Base-by-base conservation (phyloP, 2,113 vertebrate genomes). In the Mus spicilegus region DNA sequence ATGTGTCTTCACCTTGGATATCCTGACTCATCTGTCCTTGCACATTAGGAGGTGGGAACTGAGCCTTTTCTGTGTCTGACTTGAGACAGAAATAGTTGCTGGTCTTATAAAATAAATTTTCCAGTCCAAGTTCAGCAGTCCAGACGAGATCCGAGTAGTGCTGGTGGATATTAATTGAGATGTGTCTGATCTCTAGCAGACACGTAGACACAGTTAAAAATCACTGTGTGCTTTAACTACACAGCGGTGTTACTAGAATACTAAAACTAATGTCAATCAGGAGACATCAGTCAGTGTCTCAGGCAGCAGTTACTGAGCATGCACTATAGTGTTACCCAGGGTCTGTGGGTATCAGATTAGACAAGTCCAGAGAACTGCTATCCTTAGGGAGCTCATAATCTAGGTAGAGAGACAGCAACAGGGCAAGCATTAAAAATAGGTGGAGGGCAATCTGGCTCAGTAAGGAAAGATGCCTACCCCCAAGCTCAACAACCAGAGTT, bases 101-200 rank as follows among this genome's bases (percentile, higher is more conserved):
- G n/a, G 8, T 58, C 42, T 91, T 86, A 72, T 58, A 51, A 91
- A 78, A 56, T 77, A 91, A 93, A 90, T 69, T 85, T 91, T 65
- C 88, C 10, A 42, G 39, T 4, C 33, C 65, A 16, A 88, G 12
- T 5, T 61, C 54, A 73, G 10, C 70, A 72, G 11, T 91, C 20
- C 42, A 56, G 72, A 63, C 51, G 58, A 89, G 49, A 69, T 81
- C 30, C 90, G 56, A 88, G 22, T 75, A 33, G 4, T 84, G 1
- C 78, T 75, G 11, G 33, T 42, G 33, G n/a, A 39, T 90, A 61
- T 75, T 73, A 39, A 42, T 54, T 85, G 65, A 54, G 7, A 17
- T 20, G 70, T 81, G n/a, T 85, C 85, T 87, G 46, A 46, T 84
- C 85, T 61, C 82, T 51, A n/a, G 5, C 10, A 90, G 39, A 67